Percentiles rank a stretch among this genome's conserved stretches.
phyloP scores from a whole-genome alignment of 2,888 invertebrate species.

The Acleris sparsana region DNA sequence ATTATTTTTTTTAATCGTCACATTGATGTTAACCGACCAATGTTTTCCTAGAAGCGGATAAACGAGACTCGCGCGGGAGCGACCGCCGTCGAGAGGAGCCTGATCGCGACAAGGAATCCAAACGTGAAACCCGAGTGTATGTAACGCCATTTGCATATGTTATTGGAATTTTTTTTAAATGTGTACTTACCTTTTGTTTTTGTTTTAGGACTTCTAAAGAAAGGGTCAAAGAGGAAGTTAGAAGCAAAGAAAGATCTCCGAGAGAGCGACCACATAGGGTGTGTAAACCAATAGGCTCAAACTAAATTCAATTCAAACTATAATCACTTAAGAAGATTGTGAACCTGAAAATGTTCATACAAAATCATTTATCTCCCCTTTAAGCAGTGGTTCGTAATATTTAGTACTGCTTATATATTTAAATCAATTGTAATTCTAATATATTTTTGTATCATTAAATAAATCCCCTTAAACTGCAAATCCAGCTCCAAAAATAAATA shows the following conservation, averaged over 20 bases:
- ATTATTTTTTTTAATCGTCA: no score
- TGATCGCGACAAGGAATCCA: conserved; percentile 73
- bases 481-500: no score
- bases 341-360: no score
- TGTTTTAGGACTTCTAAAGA: conserved; percentile 79
- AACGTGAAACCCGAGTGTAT: conserved; percentile 74
- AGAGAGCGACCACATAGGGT: conserved; percentile 75
- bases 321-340: no score
- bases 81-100: conserved; percentile 72
- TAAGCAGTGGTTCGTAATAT: no score
- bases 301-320: no score
- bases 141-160: not conserved
- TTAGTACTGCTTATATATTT: no score
- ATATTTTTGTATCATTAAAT: no score
- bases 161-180: no score
- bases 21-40: not conserved
- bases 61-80: conserved; percentile 63
- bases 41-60: conserved; percentile 59
- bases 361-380: no score
- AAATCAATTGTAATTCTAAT: no score
- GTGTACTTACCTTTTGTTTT: conserved; percentile 26
- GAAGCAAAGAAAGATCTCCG: conserved; percentile 82
- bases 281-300: conserved; percentile 38
- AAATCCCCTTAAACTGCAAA: no score
- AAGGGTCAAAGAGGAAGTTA: conserved; percentile 84